phyloP scores from a whole-genome alignment of 1,140 invertebrate species.

The Euglossa dilemma region DNA sequence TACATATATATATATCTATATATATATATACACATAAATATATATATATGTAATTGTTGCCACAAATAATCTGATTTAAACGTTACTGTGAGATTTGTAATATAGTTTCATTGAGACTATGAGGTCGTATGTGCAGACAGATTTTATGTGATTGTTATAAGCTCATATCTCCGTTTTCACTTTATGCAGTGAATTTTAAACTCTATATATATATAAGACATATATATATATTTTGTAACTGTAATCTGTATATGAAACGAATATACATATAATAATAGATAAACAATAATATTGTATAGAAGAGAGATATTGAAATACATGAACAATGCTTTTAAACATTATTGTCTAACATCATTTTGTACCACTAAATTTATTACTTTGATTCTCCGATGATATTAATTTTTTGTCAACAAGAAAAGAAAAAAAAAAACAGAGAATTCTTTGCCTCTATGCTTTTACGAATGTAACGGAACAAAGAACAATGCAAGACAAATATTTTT shows the following conservation, averaged over 20 bases:
- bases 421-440: neutral
- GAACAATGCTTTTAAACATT: constrained; percentile 82
- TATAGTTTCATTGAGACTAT: constrained; percentile 55
- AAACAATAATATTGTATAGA: constrained; percentile 81
- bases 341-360: constrained; percentile 82
- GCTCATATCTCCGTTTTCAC: constrained; percentile 63
- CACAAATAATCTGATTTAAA: constrained; percentile 45
- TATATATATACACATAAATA: neutral
- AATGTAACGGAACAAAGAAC: neutral
- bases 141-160: constrained; percentile 63
- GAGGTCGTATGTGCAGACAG: constrained; percentile 49
- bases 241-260: constrained; percentile 80
- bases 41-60: constrained; percentile 10
- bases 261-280: constrained; percentile 79
- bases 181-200: constrained; percentile 77
- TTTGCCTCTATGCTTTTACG: constrained; percentile 22
- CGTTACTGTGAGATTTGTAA: constrained; percentile 54
- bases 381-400: constrained; percentile 56
- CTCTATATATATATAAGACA: constrained; percentile 71
- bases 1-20: neutral
- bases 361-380: constrained; percentile 77
- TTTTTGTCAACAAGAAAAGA: constrained; percentile 43
- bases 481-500: constrained; percentile 4
- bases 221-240: constrained; percentile 73
- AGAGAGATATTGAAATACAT: constrained; percentile 83